Evolutionary conservation across 2,888 invertebrate genomes (phyloP), one percentile per base, ranked within the genome.

Genomic region (Habroteleia sp.): DNA sequence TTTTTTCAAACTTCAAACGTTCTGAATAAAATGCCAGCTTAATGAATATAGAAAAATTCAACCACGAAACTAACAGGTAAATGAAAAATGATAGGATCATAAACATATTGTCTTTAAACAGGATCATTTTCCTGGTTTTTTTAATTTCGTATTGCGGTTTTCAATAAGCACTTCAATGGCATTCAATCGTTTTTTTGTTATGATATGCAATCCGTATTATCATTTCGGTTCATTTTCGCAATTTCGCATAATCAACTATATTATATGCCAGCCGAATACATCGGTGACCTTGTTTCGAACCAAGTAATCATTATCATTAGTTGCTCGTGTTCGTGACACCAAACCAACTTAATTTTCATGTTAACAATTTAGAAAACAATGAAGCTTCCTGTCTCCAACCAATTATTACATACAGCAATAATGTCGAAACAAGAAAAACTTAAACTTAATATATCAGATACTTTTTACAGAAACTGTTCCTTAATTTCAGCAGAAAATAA

Each of bases 241-340:
- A 46, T 60, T 60, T 60, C 60, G 29, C 46, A 20, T 44, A 60
- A 46, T 29, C 33, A 27, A 25, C 16, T 4, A 14, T 20, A 62
- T 62, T 62, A 62, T 39, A 16, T 25, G 8, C 23, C 14, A 58
- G 14, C 7, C n/a, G 17, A 58, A 20, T 13, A 33, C 42, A 42
- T 52, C 25, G 3, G 35, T 35, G 27, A 5, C 6, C 60, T 62
- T 29, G 48, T 37, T 62, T 62, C 25, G 3, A 7, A 14, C 17
- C 6, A 35, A 29, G 41, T 52, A 42, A 52, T 65, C 23, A 65
- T 52, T 27, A 42, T 41, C 20, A 50, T 63, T 23, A 48, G 20
- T 4, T 14, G 1, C 16, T 33, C 31, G 10, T 11, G 5, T 56
- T 33, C 56, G 42, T 42, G 58, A 35, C 58, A n/a, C n/a, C 3